Percentiles rank a stretch among this genome's conserved stretches.
Conservation (phyloP, 2,113 vertebrate species). For the Bambusicola thoracicus region DNA sequence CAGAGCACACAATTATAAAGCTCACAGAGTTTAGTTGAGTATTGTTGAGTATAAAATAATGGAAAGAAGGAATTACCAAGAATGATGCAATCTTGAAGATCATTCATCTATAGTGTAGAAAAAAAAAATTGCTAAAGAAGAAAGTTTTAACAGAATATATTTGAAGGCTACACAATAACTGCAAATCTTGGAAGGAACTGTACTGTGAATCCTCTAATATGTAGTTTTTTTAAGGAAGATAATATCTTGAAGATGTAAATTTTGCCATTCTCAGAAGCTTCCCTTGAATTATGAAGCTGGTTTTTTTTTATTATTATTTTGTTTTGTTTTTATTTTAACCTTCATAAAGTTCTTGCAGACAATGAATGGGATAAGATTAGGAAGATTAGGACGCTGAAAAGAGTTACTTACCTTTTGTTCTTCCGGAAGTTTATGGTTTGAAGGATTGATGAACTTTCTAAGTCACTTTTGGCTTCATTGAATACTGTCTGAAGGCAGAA, state of each 20-base stretch:
- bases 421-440: background rate
- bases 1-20: slow-evolving; percentile 59
- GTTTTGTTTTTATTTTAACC: background rate
- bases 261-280: background rate
- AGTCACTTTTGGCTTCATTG: background rate
- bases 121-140: background rate
- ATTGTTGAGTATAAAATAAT: slow-evolving; percentile 57
- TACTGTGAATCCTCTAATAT: background rate
- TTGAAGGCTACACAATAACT: background rate
- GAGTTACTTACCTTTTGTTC: background rate
- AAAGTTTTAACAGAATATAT: background rate
- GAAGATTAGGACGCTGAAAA: background rate
- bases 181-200: background rate
- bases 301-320: background rate
- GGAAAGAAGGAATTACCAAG: slow-evolving; percentile 47
- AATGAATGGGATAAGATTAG: background rate
- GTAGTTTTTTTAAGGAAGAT: background rate
- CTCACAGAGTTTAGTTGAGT: slow-evolving; percentile 67
- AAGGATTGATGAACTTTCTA: background rate
- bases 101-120: background rate
- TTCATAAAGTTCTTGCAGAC: background rate
- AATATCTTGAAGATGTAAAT: background rate
- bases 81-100: slow-evolving; percentile 51
- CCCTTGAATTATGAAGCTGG: background rate
- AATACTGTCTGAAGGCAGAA: background rate